Evolutionary conservation across 2,797 vertebrate species (phyloP), one percentile per base, ranked within the genome.

Genomic region (Enteromius radiatus): DNA sequence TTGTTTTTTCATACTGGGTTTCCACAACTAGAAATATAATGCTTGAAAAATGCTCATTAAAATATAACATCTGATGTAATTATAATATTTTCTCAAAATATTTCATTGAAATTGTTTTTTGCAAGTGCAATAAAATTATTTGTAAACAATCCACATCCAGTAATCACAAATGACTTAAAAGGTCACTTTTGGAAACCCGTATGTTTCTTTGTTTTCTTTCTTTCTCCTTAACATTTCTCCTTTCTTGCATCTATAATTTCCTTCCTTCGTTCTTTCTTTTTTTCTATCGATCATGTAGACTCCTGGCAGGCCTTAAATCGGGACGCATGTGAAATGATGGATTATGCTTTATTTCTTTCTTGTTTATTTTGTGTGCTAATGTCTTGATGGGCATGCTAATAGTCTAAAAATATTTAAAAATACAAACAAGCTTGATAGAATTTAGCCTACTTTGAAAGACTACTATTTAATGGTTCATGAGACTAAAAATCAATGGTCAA

Each of bases 401-500:
- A 45, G 43, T 61, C 83, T 84, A 56, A 87, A 81, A 83, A 78
- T 14, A 69, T 76, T 81, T 67, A 85, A 86, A 80, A 63, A 82
- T 64, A 43, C 85, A 86, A 87, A 38, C 76, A 81, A 86, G 87
- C 84, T 86, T 86, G 73, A 84, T 86, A 82, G 86, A 86, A 81
- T 84, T 84, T 85, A 84, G 84, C 81, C 33, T 84, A 86, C 52
- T 11, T 69, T 76, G 87, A 90, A 89, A 77, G 82, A 88, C 84
- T 88, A 49, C 69, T 83, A 86, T 83, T 80, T 91, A 86, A 82
- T 88, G 80, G 88, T 86, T 86, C 89, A 75, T 83, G 73, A 90
- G 89, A 87, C 8, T 87, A 83, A 82, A 78, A 86, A 81, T 75
- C 28, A 77, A 68, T 28, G 84, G 87, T 88, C 76, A 86, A 87